These are phyloP conservation scores for Bergia sp. DNA, from an alignment of 92 coral and sea anemone genomes.

Conservation along the genomic window DNA sequence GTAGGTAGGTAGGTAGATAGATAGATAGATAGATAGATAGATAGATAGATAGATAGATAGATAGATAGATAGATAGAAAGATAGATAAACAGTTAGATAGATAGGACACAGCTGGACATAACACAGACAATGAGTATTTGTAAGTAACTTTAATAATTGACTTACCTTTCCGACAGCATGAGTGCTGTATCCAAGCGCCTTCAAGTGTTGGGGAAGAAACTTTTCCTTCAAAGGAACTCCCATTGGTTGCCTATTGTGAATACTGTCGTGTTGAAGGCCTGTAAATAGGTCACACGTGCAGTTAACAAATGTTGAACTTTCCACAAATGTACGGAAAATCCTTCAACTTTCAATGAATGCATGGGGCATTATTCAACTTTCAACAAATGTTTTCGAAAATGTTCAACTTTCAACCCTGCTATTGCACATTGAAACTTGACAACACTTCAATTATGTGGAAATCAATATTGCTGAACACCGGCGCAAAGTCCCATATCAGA, in stretches of 20 bases:
- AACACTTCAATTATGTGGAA: too few relatives aligned
- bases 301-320: not conserved
- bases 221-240: conserved; percentile 90
- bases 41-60: not conserved
- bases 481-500: too few relatives aligned
- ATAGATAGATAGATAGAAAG: too few relatives aligned
- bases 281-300: not conserved
- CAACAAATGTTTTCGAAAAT: too few relatives aligned
- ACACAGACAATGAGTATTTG: not conserved
- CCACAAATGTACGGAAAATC: too few relatives aligned
- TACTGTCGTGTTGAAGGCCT: conserved; percentile 96
- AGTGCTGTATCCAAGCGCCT: conserved; percentile 83
- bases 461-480: too few relatives aligned
- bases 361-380: too few relatives aligned
- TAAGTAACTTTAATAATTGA: too few relatives aligned
- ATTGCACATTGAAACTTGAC: too few relatives aligned
- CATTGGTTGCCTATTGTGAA: conserved; percentile 90
- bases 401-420: too few relatives aligned
- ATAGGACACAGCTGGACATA: not conserved
- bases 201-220: conserved; percentile 82
- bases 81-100: not conserved
- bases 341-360: too few relatives aligned
- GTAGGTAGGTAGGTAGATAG: not conserved
- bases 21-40: not conserved
- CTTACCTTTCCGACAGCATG: conserved; percentile 97